A percentile compares a stretch with the other conserved stretches of the same genome.
phyloP scores from a whole-genome alignment of 2,888 invertebrate genomes.

The Morpho helenor region DNA sequence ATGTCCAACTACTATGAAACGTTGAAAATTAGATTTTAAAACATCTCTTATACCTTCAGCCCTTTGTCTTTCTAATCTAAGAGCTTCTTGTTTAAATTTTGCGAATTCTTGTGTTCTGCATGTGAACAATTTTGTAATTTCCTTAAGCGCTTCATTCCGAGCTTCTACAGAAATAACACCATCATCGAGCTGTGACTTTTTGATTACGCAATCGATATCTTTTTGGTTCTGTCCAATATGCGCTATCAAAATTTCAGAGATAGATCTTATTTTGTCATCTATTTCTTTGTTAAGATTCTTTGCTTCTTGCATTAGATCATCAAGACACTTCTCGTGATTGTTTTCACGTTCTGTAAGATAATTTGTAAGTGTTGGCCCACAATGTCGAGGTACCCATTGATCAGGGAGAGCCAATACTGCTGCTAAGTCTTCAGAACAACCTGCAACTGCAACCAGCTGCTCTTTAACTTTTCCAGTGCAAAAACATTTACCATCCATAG shows the following conservation, averaged over 20 bases:
- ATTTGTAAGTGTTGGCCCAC: constrained; percentile 48
- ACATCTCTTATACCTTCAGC: constrained; percentile 46
- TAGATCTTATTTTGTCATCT: constrained; percentile 43
- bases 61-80: constrained; percentile 49
- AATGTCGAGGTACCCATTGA: constrained; percentile 47
- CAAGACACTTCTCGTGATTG: constrained; percentile 38
- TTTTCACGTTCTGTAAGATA: constrained; percentile 50
- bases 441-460: constrained; percentile 34
- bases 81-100: constrained; percentile 46
- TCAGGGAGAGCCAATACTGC: constrained; percentile 57
- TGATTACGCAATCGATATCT: constrained; percentile 45
- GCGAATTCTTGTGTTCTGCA: constrained; percentile 39
- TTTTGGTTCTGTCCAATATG: constrained; percentile 47
- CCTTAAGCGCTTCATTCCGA: constrained; percentile 39
- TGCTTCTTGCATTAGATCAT: constrained; percentile 38
- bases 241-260: constrained; percentile 45
- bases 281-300: constrained; percentile 41
- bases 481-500: neutral
- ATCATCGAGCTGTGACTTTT: constrained; percentile 26
- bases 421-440: constrained; percentile 49
- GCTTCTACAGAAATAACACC: constrained; percentile 27
- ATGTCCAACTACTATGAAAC: constrained; percentile 46
- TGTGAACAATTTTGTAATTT: constrained; percentile 35
- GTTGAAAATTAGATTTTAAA: constrained; percentile 52
- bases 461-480: constrained; percentile 1